Percentiles rank a stretch among this genome's conserved stretches.
These are phyloP conservation scores for Helarctos malayanus DNA, from an alignment of 2,797 vertebrate genomes.

Conservation along the genomic window DNA sequence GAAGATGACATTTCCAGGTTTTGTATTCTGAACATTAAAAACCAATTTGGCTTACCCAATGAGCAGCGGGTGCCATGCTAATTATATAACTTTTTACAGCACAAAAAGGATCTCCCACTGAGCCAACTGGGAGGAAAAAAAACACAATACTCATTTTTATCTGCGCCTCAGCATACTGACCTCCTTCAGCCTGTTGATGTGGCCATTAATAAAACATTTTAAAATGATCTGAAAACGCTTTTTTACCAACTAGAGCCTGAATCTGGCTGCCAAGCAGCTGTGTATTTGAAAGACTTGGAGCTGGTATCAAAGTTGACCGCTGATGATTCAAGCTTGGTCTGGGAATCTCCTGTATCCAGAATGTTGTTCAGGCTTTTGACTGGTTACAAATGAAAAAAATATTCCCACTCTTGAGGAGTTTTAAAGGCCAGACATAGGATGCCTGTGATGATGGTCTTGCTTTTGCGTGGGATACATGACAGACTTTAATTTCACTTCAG, in stretches of 20 bases:
- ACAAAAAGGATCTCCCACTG: slow-evolving; percentile 72
- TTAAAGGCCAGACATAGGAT: slow-evolving; percentile 21
- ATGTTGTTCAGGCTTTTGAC: slow-evolving; percentile 32
- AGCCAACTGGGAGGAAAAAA: slow-evolving; percentile 64
- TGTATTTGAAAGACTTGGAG: slow-evolving; percentile 45
- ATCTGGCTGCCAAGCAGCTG: slow-evolving; percentile 56
- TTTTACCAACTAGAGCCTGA: background rate
- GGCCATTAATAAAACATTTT: slow-evolving; percentile 79
- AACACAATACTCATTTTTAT: slow-evolving; percentile 67
- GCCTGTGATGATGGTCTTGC: background rate
- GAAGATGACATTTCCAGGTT: slow-evolving; percentile 70
- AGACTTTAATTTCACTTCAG: background rate
- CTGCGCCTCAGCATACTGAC: slow-evolving; percentile 47
- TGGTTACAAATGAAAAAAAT: background rate
- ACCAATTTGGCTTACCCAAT: slow-evolving; percentile 65
- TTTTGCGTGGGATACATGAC: background rate
- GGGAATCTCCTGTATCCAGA: slow-evolving; percentile 17
- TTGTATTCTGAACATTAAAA: slow-evolving; percentile 77
- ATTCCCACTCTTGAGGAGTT: background rate
- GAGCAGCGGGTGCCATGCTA: slow-evolving; percentile 65
- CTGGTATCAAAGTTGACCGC: slow-evolving; percentile 8
- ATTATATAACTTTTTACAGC: slow-evolving; percentile 71
- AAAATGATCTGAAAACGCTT: slow-evolving; percentile 54
- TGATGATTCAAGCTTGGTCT: slow-evolving; percentile 17
- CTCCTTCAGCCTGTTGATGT: slow-evolving; percentile 75